Base-by-base conservation (phyloP, 2,113 vertebrate species). In the Tringa solitaria region DNA sequence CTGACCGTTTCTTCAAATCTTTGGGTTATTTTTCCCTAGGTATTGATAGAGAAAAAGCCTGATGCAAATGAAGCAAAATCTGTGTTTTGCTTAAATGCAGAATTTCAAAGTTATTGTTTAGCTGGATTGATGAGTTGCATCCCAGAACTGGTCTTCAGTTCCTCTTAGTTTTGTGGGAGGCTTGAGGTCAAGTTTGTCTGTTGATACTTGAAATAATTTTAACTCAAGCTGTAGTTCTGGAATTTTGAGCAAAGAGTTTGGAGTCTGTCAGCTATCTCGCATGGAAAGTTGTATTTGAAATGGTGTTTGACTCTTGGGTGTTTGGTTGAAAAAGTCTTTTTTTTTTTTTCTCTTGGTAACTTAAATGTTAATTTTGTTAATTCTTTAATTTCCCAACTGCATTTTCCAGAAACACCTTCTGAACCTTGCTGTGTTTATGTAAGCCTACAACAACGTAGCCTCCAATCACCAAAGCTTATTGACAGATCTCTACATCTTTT, bases 1-100 rank as follows among this genome's bases (percentile, higher is more conserved):
- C 10, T 8, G 19, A 22, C 14, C 1, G 0, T 22, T 51, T 67
- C 10, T 86, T 64, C 2, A 2, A 14, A 2, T 80, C 8, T 23
- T 77, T 51, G 7, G 19, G 10, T 39, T 86, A 2, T n/a, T 11
- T 72, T 87, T 75, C 51, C 39, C 79, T 45, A 32, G 30, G 2
- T n/a, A 5, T 5, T 28, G 37, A 6, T 14, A 67, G 51, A 50
- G 48, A 54, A 73, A 37, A 70, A 89, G 10, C 26, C 12, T 26
- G 7, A 6, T 63, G 28, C 19, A 70, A 57, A 70, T 23, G 5
- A 17, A 70, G 13, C 24, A 23, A 20, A 27, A 5, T 46, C 19
- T 59, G 32, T 80, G 22, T 77, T 68, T 65, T 80, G 63, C 21
- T 59, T 81, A 77, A 84, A 33, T 57, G 63, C 17, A 77, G 51